phyloP scores from a whole-genome alignment of 2,113 vertebrate genomes.

The Nicator chloris region DNA sequence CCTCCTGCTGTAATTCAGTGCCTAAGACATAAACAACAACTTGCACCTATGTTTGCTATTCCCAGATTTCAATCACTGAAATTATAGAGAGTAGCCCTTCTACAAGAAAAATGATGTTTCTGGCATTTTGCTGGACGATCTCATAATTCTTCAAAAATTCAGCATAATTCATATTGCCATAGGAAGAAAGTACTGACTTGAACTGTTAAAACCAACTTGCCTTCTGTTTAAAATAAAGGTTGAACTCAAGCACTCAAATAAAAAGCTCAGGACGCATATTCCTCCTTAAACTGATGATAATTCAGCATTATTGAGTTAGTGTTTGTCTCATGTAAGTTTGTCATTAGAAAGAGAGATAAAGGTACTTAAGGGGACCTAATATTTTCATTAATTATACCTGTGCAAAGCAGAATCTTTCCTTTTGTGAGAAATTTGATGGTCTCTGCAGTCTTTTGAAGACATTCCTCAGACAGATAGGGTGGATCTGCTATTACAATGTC shows the following conservation, averaged over 20 bases:
- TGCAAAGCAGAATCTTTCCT: conserved; percentile 91
- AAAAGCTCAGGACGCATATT: background rate
- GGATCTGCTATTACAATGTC: conserved; percentile 92
- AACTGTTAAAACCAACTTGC: background rate
- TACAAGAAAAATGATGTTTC: background rate
- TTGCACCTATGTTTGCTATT: background rate
- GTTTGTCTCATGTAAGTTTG: background rate
- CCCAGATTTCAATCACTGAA: background rate
- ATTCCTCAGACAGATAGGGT: conserved; percentile 92
- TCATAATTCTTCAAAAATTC: background rate
- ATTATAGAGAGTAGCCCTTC: background rate
- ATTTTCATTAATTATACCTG: conserved; percentile 74
- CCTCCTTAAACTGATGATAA: background rate
- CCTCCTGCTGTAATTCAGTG: background rate
- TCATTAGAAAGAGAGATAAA: background rate
- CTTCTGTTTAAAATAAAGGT: background rate
- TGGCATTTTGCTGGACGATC: background rate
- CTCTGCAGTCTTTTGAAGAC: conserved; percentile 85
- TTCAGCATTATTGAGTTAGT: background rate
- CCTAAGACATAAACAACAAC: background rate
- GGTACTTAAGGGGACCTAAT: background rate
- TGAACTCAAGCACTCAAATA: background rate
- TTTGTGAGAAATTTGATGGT: conserved; percentile 86
- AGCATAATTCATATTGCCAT: background rate
- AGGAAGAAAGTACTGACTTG: background rate